Evolutionary conservation across 2,113 vertebrate species (phyloP).

Genomic region (Calyptommatus sinebrachiatus): DNA sequence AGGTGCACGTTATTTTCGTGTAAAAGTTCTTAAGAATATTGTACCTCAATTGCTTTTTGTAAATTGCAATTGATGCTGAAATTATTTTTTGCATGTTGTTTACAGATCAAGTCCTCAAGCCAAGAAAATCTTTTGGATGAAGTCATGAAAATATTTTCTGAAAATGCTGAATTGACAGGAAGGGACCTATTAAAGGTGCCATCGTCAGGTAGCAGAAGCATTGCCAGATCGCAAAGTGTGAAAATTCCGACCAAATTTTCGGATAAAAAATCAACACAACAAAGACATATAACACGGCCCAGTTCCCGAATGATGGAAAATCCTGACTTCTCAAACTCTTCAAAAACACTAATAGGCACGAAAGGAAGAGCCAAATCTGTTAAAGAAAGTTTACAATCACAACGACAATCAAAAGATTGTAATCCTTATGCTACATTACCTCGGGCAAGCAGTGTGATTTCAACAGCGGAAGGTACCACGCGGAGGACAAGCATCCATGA

Average conservation of each 20-base stretch:
- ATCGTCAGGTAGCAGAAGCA: constrained; percentile 70
- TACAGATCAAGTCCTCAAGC: constrained; percentile 79
- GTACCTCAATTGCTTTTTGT: background rate
- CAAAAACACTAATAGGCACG: constrained; percentile 68
- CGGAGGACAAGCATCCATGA: constrained; percentile 97
- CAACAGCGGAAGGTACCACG: constrained; percentile 91
- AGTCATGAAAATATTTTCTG: constrained; percentile 83
- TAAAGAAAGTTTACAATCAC: constrained; percentile 78
- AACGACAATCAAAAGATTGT: constrained; percentile 79
- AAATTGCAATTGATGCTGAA: background rate
- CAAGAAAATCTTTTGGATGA: constrained; percentile 91
- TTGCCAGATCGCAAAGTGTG: constrained; percentile 85
- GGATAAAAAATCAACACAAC: constrained; percentile 71
- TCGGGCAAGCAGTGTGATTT: constrained; percentile 96
- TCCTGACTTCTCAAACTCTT: constrained; percentile 76
- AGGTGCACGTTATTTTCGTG: background rate
- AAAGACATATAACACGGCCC: constrained; percentile 67
- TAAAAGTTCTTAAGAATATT: background rate
- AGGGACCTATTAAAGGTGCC: constrained; percentile 72
- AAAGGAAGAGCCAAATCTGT: constrained; percentile 79
- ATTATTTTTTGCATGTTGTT: constrained; percentile 20
- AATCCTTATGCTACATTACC: constrained; percentile 85
- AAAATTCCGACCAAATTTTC: constrained; percentile 68
- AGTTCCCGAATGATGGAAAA: constrained; percentile 83
- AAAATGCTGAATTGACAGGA: constrained; percentile 76